These are phyloP conservation scores for Xiphophorus birchmanni DNA, from an alignment of 2,797 vertebrate species.

Conservation along the genomic window DNA sequence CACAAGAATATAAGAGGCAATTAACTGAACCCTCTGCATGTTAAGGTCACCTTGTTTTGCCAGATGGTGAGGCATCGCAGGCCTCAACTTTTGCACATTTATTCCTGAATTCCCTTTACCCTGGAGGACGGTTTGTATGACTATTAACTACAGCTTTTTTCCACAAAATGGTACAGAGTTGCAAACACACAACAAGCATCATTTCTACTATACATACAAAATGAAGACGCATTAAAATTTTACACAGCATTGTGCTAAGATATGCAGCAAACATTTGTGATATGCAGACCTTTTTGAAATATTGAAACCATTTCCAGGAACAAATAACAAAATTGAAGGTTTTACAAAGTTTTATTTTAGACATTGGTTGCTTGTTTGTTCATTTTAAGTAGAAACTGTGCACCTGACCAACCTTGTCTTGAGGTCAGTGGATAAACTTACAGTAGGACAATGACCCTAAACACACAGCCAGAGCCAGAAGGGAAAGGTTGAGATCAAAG, in stretches of 20 bases:
- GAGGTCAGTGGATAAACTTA: neutral
- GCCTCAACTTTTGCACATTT: neutral
- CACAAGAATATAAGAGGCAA: slow-evolving; percentile 60
- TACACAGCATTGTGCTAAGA: neutral
- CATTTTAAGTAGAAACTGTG: neutral
- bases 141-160: neutral
- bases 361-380: neutral
- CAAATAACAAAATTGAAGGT: neutral
- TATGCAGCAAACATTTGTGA: neutral
- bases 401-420: neutral
- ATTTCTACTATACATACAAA: neutral
- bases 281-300: neutral
- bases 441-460: neutral
- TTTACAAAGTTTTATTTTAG: neutral
- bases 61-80: slow-evolving; percentile 42
- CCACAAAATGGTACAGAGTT: neutral
- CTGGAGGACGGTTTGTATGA: neutral
- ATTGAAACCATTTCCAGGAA: neutral
- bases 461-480: neutral
- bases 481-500: neutral
- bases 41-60: slow-evolving; percentile 72
- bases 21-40: slow-evolving; percentile 61
- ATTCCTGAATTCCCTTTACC: slow-evolving; percentile 3
- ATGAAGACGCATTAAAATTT: neutral
- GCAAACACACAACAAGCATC: neutral